Base-by-base conservation (phyloP, 2,113 vertebrate species). In the Regulus satrapa region DNA sequence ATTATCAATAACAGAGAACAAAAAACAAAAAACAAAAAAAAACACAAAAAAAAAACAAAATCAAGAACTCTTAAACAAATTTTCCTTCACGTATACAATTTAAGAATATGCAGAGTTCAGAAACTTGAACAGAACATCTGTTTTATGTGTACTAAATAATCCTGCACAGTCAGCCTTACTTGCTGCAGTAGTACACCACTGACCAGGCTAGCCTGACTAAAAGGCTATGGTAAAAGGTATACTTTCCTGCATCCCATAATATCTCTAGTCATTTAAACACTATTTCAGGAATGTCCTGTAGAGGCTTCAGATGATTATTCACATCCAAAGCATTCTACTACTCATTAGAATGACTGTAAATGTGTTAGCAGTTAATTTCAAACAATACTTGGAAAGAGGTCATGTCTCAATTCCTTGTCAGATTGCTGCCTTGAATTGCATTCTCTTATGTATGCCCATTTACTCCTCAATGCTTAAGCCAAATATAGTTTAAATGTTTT, bases 281-380 rank as follows among this genome's bases (percentile, higher is more conserved):
- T 93, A 97, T 97, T 95, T 96, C 91, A 97, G 96, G 95, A 98
- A 97, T 97, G 97, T 96, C 94, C 91, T 87, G 80, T 73, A 96
- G 89, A 85, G 69, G 62, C 81, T 96, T 88, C 72, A 19, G 66
- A 86, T 91, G 87, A 95, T 95, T 95, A 95, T 85, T 97, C 89
- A 94, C 75, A 96, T 93, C 76, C 81, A 81, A 12, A 84, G 63
- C 83, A 84, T 94, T 96, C 89, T 84, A 62, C 84, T 78, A 14
- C 68, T 93, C 73, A 58, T 92, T 31, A 25, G 14, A 85, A 96
- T 54, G 32, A 75, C 17, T 13, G 28, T 14, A 64, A 88, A 85
- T 62, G 49, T 41, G 80, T 43, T 64, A 92, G 84, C 41, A 81
- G 91, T 21, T 94, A 26, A 59, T 88, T 95, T 81, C 62, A 92